These are phyloP conservation scores for Helostoma temminkii DNA, from an alignment of 2,797 vertebrate genomes.

Conservation along the genomic window DNA sequence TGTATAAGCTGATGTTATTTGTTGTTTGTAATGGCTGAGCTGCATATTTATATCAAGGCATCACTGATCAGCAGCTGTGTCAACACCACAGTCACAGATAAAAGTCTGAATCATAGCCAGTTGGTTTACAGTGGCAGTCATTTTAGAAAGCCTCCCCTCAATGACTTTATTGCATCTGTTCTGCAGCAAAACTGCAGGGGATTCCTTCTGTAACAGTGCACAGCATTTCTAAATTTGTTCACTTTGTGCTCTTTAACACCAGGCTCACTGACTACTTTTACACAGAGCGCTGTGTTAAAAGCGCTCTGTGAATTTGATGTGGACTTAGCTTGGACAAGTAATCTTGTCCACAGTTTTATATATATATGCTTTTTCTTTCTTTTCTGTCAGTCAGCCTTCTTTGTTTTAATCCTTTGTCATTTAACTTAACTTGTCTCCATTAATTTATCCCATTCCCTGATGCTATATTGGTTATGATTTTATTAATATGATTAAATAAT, in stretches of 20 bases:
- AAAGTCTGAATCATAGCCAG: constrained; percentile 44
- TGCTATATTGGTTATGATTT: too few species aligned
- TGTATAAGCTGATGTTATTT: constrained; percentile 21
- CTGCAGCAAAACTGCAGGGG: constrained; percentile 29
- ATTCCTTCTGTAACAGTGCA: constrained; percentile 24
- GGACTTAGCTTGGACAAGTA: too few species aligned
- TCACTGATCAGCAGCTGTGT: constrained; percentile 55
- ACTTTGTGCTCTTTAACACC: background rate
- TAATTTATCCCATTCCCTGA: too few species aligned
- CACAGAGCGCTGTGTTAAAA: too few species aligned
- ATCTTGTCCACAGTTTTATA: too few species aligned
- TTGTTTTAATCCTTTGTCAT: background rate
- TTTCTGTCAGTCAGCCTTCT: background rate
- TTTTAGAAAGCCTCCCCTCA: constrained; percentile 15
- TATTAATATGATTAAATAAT: too few species aligned
- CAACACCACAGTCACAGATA: constrained; percentile 44
- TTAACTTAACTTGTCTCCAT: background rate
- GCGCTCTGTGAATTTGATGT: too few species aligned
- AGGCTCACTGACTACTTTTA: constrained; percentile 3
- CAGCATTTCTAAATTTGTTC: constrained; percentile 25
- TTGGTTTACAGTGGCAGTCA: constrained; percentile 37
- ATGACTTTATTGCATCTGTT: constrained; percentile 35
- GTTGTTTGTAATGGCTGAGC: constrained; percentile 30
- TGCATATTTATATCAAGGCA: constrained; percentile 51
- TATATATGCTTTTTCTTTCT: too few species aligned